Conservation (phyloP, 2,797 vertebrate species). For the Phalanger gymnotis region DNA sequence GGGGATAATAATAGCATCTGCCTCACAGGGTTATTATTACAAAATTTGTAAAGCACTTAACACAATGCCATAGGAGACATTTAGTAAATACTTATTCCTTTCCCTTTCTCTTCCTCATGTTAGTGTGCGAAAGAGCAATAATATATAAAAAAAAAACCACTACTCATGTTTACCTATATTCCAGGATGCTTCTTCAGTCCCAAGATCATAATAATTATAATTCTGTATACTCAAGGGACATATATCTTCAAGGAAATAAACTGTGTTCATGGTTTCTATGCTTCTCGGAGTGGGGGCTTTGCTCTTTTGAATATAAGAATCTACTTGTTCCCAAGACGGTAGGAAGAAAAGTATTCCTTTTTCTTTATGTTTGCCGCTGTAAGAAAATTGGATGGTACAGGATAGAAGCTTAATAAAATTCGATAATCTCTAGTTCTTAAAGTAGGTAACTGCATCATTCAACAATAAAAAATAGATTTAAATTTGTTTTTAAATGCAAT, state of each 20-base stretch:
- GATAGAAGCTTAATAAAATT: slow-evolving; percentile 59
- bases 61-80: neutral
- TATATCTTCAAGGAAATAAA: slow-evolving; percentile 38
- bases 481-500: slow-evolving; percentile 49
- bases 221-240: slow-evolving; percentile 49
- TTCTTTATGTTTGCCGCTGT: slow-evolving; percentile 31
- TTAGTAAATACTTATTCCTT: neutral
- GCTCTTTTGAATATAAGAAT: slow-evolving; percentile 61
- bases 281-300: slow-evolving; percentile 44
- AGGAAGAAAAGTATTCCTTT: slow-evolving; percentile 10
- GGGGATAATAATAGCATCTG: neutral
- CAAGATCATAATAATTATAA: slow-evolving; percentile 62
- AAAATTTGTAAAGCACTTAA: neutral
- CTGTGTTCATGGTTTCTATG: slow-evolving; percentile 2
- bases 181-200: slow-evolving; percentile 48
- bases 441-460: slow-evolving; percentile 61
- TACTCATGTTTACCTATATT: slow-evolving; percentile 47
- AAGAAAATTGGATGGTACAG: slow-evolving; percentile 65
- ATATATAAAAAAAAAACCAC: slow-evolving; percentile 4
- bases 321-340: slow-evolving; percentile 54
- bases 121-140: slow-evolving; percentile 24
- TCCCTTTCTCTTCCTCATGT: neutral
- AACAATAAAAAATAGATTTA: slow-evolving; percentile 58
- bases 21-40: neutral
- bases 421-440: slow-evolving; percentile 35